These are phyloP conservation scores for Eristalis tenax DNA, from an alignment of 2,888 invertebrate species.

Conservation along the genomic window DNA sequence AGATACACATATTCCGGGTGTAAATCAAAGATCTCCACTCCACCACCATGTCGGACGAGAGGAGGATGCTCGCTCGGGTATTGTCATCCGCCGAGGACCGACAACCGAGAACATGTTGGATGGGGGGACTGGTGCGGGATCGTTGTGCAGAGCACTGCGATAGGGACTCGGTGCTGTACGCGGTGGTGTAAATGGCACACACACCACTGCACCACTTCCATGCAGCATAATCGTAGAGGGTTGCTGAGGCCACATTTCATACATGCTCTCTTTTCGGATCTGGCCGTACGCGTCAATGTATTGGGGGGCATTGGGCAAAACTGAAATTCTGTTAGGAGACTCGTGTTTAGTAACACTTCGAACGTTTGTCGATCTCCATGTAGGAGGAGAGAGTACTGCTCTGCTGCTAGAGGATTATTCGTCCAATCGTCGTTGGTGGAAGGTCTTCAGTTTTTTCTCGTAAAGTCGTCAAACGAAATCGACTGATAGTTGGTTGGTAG, in stretches of 20 bases:
- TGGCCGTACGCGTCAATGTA: constrained; percentile 29
- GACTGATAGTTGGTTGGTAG: constrained; percentile 14
- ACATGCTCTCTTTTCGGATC: constrained; percentile 57
- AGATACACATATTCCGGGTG: constrained; percentile 50
- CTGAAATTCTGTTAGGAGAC: constrained; percentile 78
- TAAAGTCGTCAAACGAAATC: constrained; percentile 29
- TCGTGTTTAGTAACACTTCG: constrained; percentile 81
- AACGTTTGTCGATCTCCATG: constrained; percentile 82
- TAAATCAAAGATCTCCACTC: constrained; percentile 58
- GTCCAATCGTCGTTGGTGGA: constrained; percentile 58
- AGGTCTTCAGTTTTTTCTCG: constrained; percentile 37
- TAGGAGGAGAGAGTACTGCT: constrained; percentile 77
- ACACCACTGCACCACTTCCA: neutral
- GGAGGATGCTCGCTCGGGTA: constrained; percentile 42
- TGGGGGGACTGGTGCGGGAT: constrained; percentile 1
- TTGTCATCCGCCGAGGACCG: constrained; percentile 46
- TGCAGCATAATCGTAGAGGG: constrained; percentile 44
- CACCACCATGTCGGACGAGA: neutral
- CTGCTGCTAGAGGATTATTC: constrained; percentile 65
- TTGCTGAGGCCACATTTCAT: constrained; percentile 42
- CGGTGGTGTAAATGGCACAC: constrained; percentile 25
- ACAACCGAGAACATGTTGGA: neutral
- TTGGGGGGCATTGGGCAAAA: constrained; percentile 63
- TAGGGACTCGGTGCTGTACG: constrained; percentile 8
- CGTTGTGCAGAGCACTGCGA: neutral